phyloP scores from a whole-genome alignment of 2,797 vertebrate species.

The Rhinichthys osculus region DNA sequence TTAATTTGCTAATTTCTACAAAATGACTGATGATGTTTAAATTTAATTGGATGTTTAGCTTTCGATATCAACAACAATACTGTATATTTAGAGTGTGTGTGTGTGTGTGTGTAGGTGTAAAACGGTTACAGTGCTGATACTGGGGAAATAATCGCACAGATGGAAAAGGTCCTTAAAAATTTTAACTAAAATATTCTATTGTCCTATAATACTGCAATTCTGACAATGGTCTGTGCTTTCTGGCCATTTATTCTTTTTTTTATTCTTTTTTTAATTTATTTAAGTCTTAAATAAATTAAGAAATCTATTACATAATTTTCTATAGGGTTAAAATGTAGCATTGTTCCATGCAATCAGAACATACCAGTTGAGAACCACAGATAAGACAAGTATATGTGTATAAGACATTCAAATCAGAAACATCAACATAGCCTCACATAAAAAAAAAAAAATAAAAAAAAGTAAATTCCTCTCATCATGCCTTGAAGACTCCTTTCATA shows the following conservation, averaged over 20 bases:
- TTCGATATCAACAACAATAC: neutral
- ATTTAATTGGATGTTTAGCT: neutral
- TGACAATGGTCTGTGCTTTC: neutral
- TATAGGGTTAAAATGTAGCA: neutral
- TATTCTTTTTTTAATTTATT: too few species aligned
- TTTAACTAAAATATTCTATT: too few species aligned
- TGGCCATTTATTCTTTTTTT: too few species aligned
- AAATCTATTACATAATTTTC: neutral
- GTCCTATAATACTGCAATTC: neutral
- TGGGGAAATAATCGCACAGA: neutral
- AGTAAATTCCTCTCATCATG: constrained; percentile 36
- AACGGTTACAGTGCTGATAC: neutral
- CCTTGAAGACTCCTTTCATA: constrained; percentile 56
- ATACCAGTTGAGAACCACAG: neutral
- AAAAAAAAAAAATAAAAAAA: neutral
- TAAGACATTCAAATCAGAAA: neutral
- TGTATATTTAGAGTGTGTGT: too few species aligned
- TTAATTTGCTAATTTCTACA: neutral
- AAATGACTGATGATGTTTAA: constrained; percentile 14
- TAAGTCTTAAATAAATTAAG: neutral
- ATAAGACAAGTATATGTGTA: neutral
- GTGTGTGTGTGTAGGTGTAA: too few species aligned
- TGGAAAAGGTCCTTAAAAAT: neutral
- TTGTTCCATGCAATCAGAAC: neutral
- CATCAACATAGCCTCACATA: neutral